These are phyloP conservation scores for Chaunax sp. DNA, from an alignment of 2,797 vertebrate genomes.

Conservation along the genomic window DNA sequence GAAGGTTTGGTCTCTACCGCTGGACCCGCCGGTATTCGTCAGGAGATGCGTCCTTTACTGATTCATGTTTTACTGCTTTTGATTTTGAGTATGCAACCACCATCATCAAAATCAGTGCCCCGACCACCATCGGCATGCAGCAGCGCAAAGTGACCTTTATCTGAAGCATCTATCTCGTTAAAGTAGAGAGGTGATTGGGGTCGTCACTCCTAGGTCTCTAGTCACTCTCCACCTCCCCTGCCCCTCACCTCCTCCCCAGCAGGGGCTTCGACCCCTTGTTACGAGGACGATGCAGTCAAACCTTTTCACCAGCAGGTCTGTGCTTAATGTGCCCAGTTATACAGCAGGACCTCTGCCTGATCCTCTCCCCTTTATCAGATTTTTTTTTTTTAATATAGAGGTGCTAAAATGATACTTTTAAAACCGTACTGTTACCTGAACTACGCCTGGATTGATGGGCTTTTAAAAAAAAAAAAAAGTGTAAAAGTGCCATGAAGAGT, in stretches of 20 bases:
- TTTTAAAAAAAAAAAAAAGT: background rate
- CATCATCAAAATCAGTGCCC: background rate
- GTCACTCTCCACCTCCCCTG: constrained; percentile 7
- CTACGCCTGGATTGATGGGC: too few relatives aligned
- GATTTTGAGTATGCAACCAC: background rate
- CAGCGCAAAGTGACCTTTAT: constrained; percentile 25
- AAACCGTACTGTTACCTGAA: background rate
- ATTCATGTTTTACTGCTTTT: background rate
- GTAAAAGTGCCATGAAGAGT: too few relatives aligned
- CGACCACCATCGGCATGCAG: constrained; percentile 16
- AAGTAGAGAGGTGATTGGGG: constrained; percentile 42
- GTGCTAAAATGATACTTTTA: background rate
- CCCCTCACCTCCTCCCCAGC: background rate
- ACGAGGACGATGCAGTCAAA: background rate
- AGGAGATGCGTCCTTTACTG: background rate
- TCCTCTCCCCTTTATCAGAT: too few relatives aligned
- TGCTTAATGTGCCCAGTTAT: too few relatives aligned
- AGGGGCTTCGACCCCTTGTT: constrained; percentile 4
- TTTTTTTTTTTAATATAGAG: background rate
- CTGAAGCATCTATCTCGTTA: constrained; percentile 43
- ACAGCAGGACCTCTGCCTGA: too few relatives aligned
- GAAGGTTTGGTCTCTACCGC: background rate
- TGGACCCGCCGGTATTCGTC: background rate
- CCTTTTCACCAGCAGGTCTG: background rate
- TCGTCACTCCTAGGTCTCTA: constrained; percentile 21